These are phyloP conservation scores for Champsocephalus esox DNA, from an alignment of 2,797 vertebrate species.

Conservation along the genomic window DNA sequence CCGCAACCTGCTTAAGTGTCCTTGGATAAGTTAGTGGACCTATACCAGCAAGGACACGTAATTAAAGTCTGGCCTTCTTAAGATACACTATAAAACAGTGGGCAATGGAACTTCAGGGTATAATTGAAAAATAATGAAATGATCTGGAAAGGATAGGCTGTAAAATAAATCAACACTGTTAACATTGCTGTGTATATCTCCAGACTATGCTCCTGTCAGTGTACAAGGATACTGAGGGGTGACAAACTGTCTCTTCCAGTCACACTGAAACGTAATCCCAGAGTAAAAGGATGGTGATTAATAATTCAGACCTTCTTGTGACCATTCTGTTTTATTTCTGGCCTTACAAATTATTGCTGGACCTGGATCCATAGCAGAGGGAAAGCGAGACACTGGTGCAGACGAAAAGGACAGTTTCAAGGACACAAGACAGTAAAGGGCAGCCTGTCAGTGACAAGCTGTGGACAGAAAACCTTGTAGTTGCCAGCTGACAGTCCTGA, in stretches of 20 bases:
- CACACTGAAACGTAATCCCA: slow-evolving; percentile 78
- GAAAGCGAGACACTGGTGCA: slow-evolving; percentile 61
- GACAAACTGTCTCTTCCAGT: slow-evolving; percentile 60
- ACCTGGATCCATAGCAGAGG: slow-evolving; percentile 64
- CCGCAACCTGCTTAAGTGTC: slow-evolving; percentile 43
- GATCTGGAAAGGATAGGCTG: background rate
- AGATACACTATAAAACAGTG: background rate
- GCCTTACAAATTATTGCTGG: slow-evolving; percentile 70
- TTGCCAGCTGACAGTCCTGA: background rate
- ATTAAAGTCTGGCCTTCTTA: background rate
- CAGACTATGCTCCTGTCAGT: slow-evolving; percentile 35
- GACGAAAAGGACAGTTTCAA: slow-evolving; percentile 48
- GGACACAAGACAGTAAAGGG: slow-evolving; percentile 33
- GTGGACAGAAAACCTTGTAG: slow-evolving; percentile 3
- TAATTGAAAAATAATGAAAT: background rate
- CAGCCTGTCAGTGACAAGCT: slow-evolving; percentile 13
- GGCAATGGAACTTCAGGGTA: background rate
- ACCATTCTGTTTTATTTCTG: slow-evolving; percentile 78
- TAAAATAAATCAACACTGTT: background rate
- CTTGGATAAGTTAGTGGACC: slow-evolving; percentile 31
- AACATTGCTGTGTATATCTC: slow-evolving; percentile 25
- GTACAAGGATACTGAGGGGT: slow-evolving; percentile 68
- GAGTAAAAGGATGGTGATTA: slow-evolving; percentile 77
- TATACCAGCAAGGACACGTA: slow-evolving; percentile 25
- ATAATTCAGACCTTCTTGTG: slow-evolving; percentile 83